Percentiles rank a stretch among this genome's conserved stretches.
Evolutionary conservation across 2,113 vertebrate species (phyloP).

Genomic region (Suricata suricatta): DNA sequence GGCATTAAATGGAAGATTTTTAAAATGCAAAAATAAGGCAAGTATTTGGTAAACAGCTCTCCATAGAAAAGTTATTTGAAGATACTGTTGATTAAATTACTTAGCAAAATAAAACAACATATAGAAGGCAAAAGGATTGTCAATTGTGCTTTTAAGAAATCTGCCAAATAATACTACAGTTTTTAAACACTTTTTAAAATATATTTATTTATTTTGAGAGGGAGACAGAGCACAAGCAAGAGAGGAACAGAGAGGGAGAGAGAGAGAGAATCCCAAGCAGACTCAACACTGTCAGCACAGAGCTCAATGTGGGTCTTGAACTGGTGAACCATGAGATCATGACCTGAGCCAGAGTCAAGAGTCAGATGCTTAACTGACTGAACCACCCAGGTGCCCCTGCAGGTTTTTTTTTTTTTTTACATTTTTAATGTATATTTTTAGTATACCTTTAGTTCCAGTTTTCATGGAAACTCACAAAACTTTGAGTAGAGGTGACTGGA

Average conservation of each 20-base stretch:
- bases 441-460: neutral
- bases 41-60: neutral
- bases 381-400: neutral
- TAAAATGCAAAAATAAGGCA: neutral
- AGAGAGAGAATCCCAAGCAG: too few species aligned
- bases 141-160: neutral
- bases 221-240: too few species aligned
- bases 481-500: neutral
- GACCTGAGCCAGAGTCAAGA: too few species aligned
- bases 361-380: too few species aligned
- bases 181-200: neutral
- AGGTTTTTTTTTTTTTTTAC: neutral
- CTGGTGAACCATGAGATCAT: too few species aligned
- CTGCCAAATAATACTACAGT: neutral
- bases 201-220: too few species aligned
- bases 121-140: neutral
- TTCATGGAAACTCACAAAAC: neutral
- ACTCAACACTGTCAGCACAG: too few species aligned
- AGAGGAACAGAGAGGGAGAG: too few species aligned
- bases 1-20: neutral
- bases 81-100: neutral
- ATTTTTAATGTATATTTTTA: neutral
- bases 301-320: too few species aligned
- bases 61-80: neutral
- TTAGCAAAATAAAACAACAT: neutral